Evolutionary conservation across 2,113 vertebrate genomes (phyloP).

Genomic region (Paralichthys olivaceus): DNA sequence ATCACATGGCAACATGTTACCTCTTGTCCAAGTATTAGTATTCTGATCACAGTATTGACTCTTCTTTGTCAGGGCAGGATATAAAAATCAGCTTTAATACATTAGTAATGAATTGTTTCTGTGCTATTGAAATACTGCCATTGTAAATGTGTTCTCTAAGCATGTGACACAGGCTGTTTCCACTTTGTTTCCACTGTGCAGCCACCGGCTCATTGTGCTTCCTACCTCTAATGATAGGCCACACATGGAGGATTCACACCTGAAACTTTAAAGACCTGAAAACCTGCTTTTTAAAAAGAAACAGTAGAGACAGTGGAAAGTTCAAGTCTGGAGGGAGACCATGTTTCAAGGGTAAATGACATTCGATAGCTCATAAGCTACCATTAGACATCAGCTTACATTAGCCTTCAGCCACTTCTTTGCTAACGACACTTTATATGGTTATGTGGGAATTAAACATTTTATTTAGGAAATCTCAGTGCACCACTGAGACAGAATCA

Average conservation of each 20-base stretch:
- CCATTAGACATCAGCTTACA: no score
- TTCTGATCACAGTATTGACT: background rate
- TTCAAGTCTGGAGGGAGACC: no score
- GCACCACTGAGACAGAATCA: no score
- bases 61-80: no score
- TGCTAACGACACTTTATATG: no score
- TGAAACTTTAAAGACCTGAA: constrained; percentile 1
- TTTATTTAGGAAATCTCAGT: no score
- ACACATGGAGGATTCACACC: background rate
- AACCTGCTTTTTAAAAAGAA: background rate
- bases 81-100: background rate
- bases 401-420: no score
- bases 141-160: background rate
- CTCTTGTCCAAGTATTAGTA: background rate
- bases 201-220: background rate
- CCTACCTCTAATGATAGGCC: background rate
- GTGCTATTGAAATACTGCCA: background rate
- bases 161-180: background rate
- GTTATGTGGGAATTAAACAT: no score
- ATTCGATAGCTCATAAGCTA: no score
- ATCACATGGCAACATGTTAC: background rate
- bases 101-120: background rate
- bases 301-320: no score
- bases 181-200: background rate
- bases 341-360: no score